Base-by-base conservation (phyloP, 2,113 vertebrate genomes). In the Kryptolebias marmoratus region DNA sequence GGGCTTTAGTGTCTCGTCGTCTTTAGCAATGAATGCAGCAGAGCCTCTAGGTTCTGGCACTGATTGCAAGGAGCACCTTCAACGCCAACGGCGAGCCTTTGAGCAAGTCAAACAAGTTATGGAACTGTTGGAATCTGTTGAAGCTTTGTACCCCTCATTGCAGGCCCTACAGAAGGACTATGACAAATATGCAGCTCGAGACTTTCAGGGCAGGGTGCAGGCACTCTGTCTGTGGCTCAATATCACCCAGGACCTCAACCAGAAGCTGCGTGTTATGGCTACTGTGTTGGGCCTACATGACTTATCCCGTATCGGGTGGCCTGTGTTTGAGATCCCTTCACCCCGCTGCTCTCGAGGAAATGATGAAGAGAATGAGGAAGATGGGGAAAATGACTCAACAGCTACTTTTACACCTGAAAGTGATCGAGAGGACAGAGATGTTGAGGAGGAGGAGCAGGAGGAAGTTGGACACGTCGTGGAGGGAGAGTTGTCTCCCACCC, bases 181-280 rank as follows among this genome's bases (percentile, higher is more conserved):
- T 1, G 96, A 98, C 56, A 97, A 97, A 53, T 99, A 99, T 50
- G 97, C 97, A 47, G 98, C 95, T 4, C 95, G 92, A 59, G 96
- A 98, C 91, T 99, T 99, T 88, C 97, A 98, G 89, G 96, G 96
- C 93, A 95, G 97, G 75, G 96, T 99, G 97, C 97, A 98, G 97
- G 97, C 98, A 2, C 98, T 99, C 94, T 99, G 98, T 82, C 87
- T 99, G 63, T 99, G 98, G 98, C 86, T 99, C 39, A 99, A 99
- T 81, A 97, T 99, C 90, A 99, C 98, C 5, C 97, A 99, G 91
- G 98, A 99, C 90, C 92, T 99, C 83, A 99, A 99, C 82, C 98
- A 99, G 94, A 99, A 99, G 83, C 86, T 99, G 83, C 94, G 96
- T 28, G 96, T 99, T 75, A 99, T 99, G 98, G 97, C 97, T 79